These are phyloP conservation scores for Aleiodes sp. DNA, from an alignment of 1,140 invertebrate genomes.

Conservation along the genomic window DNA sequence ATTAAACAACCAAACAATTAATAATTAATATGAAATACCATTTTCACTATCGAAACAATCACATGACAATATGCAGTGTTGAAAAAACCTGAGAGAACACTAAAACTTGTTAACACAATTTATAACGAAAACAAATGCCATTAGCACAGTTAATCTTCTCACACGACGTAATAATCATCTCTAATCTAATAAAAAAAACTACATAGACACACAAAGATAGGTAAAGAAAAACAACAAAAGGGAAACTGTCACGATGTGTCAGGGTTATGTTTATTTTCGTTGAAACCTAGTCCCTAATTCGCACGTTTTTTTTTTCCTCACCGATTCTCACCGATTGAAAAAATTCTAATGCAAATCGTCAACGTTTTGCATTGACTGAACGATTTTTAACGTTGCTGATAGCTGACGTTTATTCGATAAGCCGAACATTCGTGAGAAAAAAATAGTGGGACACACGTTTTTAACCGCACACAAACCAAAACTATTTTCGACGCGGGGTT, in stretches of 20 bases:
- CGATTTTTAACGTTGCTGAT: neutral
- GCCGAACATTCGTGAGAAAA: too few species aligned
- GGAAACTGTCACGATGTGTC: constrained; percentile 23
- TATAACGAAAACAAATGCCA: neutral
- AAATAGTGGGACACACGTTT: too few species aligned
- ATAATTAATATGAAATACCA: neutral
- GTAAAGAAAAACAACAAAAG: neutral
- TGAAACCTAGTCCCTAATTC: neutral
- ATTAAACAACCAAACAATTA: too few species aligned
- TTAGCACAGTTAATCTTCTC: neutral
- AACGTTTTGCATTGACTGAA: neutral
- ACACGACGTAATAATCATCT: neutral
- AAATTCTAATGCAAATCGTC: too few species aligned
- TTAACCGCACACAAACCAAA: too few species aligned
- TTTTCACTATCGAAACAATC: neutral
- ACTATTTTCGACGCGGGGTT: neutral
- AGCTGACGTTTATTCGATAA: neutral
- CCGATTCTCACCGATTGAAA: too few species aligned
- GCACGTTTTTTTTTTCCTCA: neutral
- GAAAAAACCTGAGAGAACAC: neutral
- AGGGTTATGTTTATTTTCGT: constrained; percentile 30
- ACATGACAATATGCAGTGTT: neutral
- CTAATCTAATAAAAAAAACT: constrained; percentile 7
- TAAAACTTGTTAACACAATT: neutral
- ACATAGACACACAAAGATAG: neutral